Evolutionary conservation across 2,888 invertebrate genomes (phyloP).

Genomic region (Mechanitis messenoides): DNA sequence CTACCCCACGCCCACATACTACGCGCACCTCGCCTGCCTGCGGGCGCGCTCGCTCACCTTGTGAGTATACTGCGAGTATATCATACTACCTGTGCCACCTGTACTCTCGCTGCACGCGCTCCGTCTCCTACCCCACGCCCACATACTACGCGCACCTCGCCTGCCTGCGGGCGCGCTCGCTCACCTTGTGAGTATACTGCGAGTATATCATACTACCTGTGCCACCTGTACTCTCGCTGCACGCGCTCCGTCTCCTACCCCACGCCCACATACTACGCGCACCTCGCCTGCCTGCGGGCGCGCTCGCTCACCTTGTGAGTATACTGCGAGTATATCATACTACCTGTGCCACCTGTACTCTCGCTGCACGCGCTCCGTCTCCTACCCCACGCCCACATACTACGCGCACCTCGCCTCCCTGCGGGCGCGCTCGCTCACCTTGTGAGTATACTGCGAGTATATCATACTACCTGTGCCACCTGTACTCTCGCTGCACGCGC

Average conservation of each 20-base stretch:
- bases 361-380: constrained; percentile 88
- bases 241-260: constrained; percentile 90
- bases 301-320: constrained; percentile 68
- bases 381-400: constrained; percentile 92
- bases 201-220: constrained; percentile 79
- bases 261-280: constrained; percentile 91
- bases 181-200: constrained; percentile 57
- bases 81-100: constrained; percentile 88
- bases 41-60: constrained; percentile 78
- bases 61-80: constrained; percentile 35
- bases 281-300: constrained; percentile 87
- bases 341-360: constrained; percentile 91
- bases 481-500: constrained; percentile 89
- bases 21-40: constrained; percentile 90
- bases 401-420: constrained; percentile 91
- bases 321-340: constrained; percentile 53
- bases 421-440: constrained; percentile 77
- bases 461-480: constrained; percentile 86
- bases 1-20: constrained; percentile 91
- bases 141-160: constrained; percentile 92
- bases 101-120: constrained; percentile 88
- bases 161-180: constrained; percentile 81
- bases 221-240: constrained; percentile 91
- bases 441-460: constrained; percentile 37
- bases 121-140: constrained; percentile 91